These are phyloP conservation scores for Cotesia glomerata DNA, from an alignment of 1,140 invertebrate species.

Conservation along the genomic window DNA sequence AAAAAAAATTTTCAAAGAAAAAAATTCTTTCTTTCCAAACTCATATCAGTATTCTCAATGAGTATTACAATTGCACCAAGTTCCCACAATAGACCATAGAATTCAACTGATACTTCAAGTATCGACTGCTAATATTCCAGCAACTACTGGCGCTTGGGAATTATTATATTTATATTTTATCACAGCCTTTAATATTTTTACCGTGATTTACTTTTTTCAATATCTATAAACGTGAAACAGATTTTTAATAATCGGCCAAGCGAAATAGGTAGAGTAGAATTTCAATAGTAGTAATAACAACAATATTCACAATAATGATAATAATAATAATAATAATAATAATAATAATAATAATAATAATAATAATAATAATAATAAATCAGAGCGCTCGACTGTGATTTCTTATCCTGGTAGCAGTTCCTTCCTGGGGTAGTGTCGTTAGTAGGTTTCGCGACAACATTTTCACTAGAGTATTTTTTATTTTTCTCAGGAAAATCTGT, in stretches of 20 bases:
- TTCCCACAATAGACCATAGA: too few species aligned
- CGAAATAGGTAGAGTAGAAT: conserved; percentile 21
- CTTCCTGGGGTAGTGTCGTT: neutral
- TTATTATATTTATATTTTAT: neutral
- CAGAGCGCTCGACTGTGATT: neutral
- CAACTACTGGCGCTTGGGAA: too few species aligned
- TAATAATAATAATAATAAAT: too few species aligned
- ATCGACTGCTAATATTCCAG: neutral
- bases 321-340: neutral
- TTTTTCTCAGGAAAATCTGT: neutral
- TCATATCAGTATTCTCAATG: too few species aligned
- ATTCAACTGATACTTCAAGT: neutral
- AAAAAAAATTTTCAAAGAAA: too few species aligned
- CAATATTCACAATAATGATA: too few species aligned
- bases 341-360: neutral
- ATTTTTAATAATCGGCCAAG: conserved; percentile 21
- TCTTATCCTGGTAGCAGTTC: neutral
- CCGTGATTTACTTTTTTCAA: neutral
- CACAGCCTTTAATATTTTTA: conserved; percentile 2
- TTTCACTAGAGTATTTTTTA: neutral
- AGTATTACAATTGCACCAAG: too few species aligned
- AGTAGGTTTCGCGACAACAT: neutral
- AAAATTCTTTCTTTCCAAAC: too few species aligned
- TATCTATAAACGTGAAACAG: neutral
- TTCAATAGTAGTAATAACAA: neutral